Base-by-base conservation (phyloP, 2,888 invertebrate genomes). In the Acanthoscelides obtectus region DNA sequence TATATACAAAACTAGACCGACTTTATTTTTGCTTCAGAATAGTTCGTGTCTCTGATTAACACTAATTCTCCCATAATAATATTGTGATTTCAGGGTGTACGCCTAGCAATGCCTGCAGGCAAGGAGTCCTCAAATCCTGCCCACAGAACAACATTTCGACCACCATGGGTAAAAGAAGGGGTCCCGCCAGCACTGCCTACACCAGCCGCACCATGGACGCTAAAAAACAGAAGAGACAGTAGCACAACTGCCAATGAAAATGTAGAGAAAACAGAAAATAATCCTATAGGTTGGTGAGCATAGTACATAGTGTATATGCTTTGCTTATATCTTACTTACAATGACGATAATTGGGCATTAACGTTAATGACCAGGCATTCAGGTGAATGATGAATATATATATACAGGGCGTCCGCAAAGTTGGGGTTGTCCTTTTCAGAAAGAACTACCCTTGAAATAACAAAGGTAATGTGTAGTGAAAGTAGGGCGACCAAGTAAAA, bases 91-190 rank as follows among this genome's bases (percentile, higher is more conserved):
- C 70, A 80, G 80, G 78, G 78, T 78, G 22, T 77, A 78, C 71
- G 77, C 77, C 22, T 78, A 77, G 75, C 75, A 65, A 89, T 90
- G 89, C 88, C 87, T 82, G 88, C 89, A 84, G 89, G 89, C 81
- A 79, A 79, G 72, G 78, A 77, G 73, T 87, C 87, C 86, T 75
- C 85, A 87, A 84, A 86, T 22, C 74, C 80, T n/a, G 81, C 80
- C 5, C 89, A 89, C 81, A 86, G 92, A 75, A 91, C 91, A 75
- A 91, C 90, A 73, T 92, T 91, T 83, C 87, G 92, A 75, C 92
- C 93, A 64, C 93, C 93, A 5, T 93, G 93, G 91, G 92, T 93
- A 69, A 92, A 92, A 81, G 91, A 89, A 74, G 88, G 88, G 20
- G 90, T 91, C 20, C 84, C 89, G 1, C 88, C 87, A 12, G 86